These are phyloP conservation scores for Artibeus jamaicensis DNA, from an alignment of 2,797 vertebrate species.

Conservation along the genomic window DNA sequence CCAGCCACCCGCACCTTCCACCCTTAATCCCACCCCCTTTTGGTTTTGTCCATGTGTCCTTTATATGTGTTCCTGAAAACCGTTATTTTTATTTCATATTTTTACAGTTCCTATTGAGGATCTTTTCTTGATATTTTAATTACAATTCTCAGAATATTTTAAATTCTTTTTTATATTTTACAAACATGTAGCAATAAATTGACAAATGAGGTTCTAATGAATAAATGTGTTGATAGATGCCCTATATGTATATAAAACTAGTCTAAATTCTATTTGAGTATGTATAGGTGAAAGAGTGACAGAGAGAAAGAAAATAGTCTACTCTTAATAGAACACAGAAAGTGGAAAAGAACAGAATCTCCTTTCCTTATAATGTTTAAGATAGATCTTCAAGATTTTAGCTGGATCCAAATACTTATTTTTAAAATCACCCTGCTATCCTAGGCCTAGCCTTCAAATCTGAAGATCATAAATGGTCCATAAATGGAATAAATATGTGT, in stretches of 20 bases:
- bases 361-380: slow-evolving; percentile 1
- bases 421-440: background rate
- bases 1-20: too few relatives aligned
- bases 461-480: background rate
- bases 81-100: background rate
- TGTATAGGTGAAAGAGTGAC: background rate
- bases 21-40: too few relatives aligned
- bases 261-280: background rate
- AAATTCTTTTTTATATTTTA: slow-evolving; percentile 19
- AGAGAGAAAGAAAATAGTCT: background rate
- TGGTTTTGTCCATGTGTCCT: too few relatives aligned
- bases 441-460: background rate
- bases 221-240: background rate
- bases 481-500: background rate
- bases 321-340: background rate
- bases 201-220: background rate
- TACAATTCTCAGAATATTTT: slow-evolving; percentile 11
- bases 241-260: background rate
- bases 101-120: background rate
- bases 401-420: background rate
- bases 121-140: slow-evolving; percentile 1
- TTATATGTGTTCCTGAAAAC: too few relatives aligned
- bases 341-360: background rate
- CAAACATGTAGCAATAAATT: background rate
- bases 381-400: background rate